phyloP scores from a whole-genome alignment of 2,113 vertebrate genomes.

The Ovis aries region ARS-UI_Ramb_v3.0 NC_056056.1:213083501-213084000 shows the following conservation, averaged over 20 bases:
- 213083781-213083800: slow-evolving; percentile 98
- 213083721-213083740: neutral
- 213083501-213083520: slow-evolving; percentile 92
- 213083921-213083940: slow-evolving; percentile 94
- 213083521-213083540: slow-evolving; percentile 83
- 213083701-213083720: neutral
- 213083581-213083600: slow-evolving; percentile 73
- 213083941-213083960: slow-evolving; percentile 99
- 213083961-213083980: slow-evolving; percentile 95
- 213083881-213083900: slow-evolving; percentile 95
- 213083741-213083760: neutral
- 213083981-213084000: slow-evolving; percentile 95
- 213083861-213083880: slow-evolving; percentile 98
- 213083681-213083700: neutral
- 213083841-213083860: slow-evolving; percentile 96
- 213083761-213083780: slow-evolving; percentile 56
- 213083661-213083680: slow-evolving; percentile 13
- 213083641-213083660: neutral
- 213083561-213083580: slow-evolving; percentile 98
- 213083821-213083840: slow-evolving; percentile 98
- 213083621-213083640: neutral
- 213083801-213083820: slow-evolving; percentile 98
- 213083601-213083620: neutral
- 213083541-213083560: slow-evolving; percentile 94
- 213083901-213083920: slow-evolving; percentile 96